Percentiles rank a stretch among this genome's conserved stretches.
phyloP scores from a whole-genome alignment of 53 echinoderm and acorn worm genomes.

The Paelopatides confundens region DNA sequence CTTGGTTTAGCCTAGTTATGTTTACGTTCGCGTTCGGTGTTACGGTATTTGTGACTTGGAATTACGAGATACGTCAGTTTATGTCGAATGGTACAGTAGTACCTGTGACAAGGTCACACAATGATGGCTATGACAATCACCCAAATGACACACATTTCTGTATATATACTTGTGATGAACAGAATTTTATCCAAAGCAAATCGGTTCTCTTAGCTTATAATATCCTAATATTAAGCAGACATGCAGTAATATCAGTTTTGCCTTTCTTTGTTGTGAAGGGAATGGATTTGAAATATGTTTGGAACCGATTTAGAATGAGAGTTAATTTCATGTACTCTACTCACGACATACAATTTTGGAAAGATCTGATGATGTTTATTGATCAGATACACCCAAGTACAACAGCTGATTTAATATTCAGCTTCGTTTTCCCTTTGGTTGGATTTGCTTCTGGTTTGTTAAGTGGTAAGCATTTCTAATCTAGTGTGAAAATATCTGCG shows the following conservation, averaged over 20 bases:
- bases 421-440: not conserved
- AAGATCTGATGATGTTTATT: not conserved
- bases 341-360: slow-evolving; percentile 11
- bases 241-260: not conserved
- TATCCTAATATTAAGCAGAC: not conserved
- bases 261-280: not conserved
- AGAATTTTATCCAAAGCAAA: not conserved
- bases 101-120: not conserved
- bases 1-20: not conserved
- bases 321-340: not conserved
- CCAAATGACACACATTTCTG: not conserved
- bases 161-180: slow-evolving; percentile 2
- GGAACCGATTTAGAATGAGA: not conserved
- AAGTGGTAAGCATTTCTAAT: slow-evolving; percentile 12
- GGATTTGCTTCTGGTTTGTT: slow-evolving; percentile 2
- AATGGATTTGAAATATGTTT: not conserved
- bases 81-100: not conserved
- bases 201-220: not conserved
- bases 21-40: not conserved
- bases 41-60: slow-evolving; percentile 6
- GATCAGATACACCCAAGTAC: not conserved
- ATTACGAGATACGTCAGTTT: not conserved
- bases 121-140: no score
- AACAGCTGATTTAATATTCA: not conserved
- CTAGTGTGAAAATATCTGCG: not conserved